Evolutionary conservation across 2,113 vertebrate species (phyloP).

Genomic region (Vulpes ferrilata): DNA sequence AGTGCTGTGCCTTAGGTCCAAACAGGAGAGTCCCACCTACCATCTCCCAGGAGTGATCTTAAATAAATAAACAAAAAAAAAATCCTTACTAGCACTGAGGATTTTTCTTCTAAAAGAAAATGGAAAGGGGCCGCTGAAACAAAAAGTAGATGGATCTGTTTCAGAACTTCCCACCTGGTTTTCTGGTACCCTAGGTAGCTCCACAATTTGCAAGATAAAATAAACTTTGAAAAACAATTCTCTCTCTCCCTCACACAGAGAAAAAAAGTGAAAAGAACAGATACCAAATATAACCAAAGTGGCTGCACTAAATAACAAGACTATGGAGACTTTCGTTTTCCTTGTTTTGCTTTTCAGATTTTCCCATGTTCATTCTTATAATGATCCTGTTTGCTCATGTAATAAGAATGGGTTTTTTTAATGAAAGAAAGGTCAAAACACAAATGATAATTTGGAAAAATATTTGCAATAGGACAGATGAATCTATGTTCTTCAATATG

Average conservation of each 20-base stretch:
- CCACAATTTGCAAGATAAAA: background rate
- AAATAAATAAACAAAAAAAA: background rate
- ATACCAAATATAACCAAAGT: background rate
- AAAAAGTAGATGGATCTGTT: background rate
- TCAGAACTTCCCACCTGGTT: background rate
- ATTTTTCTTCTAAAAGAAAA: background rate
- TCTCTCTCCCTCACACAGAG: background rate
- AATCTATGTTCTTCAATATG: background rate
- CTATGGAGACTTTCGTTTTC: background rate
- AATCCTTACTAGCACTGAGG: background rate
- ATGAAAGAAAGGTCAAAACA: conserved; percentile 2
- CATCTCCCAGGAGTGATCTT: background rate
- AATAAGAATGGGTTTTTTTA: background rate
- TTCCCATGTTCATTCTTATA: background rate
- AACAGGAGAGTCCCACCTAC: background rate
- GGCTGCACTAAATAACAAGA: background rate
- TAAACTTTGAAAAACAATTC: background rate
- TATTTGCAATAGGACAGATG: background rate
- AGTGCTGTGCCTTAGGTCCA: background rate
- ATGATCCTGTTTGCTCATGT: background rate
- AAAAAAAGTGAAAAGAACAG: background rate
- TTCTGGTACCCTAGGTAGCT: background rate
- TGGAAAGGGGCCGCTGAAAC: background rate
- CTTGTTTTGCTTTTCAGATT: background rate
- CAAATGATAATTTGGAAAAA: background rate